These are phyloP conservation scores for Knipowitschia caucasica DNA, from an alignment of 2,797 vertebrate species.

Conservation along the genomic window DNA sequence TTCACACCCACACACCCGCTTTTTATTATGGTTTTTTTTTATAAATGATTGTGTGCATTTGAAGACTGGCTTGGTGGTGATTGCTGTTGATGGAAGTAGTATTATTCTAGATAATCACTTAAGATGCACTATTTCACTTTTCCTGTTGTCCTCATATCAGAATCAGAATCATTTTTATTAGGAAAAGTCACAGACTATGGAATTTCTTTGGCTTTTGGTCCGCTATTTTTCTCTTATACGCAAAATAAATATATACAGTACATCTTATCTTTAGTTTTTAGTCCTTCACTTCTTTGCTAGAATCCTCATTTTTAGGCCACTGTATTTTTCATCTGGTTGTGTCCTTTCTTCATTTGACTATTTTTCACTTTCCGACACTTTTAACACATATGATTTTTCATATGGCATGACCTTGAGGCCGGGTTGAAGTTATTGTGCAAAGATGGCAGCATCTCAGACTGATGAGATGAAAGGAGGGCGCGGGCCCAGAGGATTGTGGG, in stretches of 20 bases:
- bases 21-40: conserved; percentile 15
- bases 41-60: too few relatives aligned
- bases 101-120: not conserved
- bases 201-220: too few relatives aligned
- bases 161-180: too few relatives aligned
- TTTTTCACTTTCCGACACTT: conserved; percentile 69
- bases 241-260: not conserved
- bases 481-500: conserved; percentile 34
- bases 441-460: conserved; percentile 55
- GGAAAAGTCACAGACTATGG: too few relatives aligned
- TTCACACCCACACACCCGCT: conserved; percentile 30
- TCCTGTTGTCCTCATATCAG: too few relatives aligned
- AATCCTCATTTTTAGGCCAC: conserved; percentile 9
- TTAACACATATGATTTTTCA: conserved; percentile 70
- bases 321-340: conserved; percentile 63
- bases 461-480: conserved; percentile 44
- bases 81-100: not conserved
- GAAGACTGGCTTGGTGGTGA: conserved; percentile 7
- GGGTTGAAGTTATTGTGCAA: conserved; percentile 33
- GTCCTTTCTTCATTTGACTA: conserved; percentile 68
- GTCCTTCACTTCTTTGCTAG: not conserved
- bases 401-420: conserved; percentile 72
- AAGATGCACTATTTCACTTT: not conserved
- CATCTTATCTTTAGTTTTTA: not conserved
- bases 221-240: not conserved